Evolutionary conservation across 1,140 invertebrate genomes (phyloP), one percentile per base, ranked within the genome.

Genomic region (Aleiodes sp.): DNA sequence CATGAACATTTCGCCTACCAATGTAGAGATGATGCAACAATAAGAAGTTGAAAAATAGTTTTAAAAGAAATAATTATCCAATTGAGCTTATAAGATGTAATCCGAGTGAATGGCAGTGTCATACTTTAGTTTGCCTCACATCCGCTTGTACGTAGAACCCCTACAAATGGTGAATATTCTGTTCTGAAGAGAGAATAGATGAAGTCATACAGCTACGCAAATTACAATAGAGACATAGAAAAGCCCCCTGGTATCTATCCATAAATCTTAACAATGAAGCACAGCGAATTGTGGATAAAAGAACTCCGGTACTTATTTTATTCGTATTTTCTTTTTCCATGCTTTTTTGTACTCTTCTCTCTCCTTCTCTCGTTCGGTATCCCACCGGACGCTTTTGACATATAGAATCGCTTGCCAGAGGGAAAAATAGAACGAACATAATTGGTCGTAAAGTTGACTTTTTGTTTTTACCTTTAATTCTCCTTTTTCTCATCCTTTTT

Each of bases 41-140:
- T 35, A 10, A 65, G 21, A 19, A 16, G 31, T 37, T 33, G 33
- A 65, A 43, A 64, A 68, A 63, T 29, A 43, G 57, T 64, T n/a
- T n/a, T 68, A 59, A 60, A 66, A 62, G 70, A 69, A 76, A 76
- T 79, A 77, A 83, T 85, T 85, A 84, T 84, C 77, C 81, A 82
- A 84, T 84, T 84, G 76, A 85, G 79, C 80, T 81, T 83, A 81
- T 71, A 57, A 81, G 79, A 81, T 76, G 73, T 72, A 64, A 66
- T 71, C 67, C 52, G 41, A 39, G 28, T 46, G 33, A 39, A 29
- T 65, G n/a, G 26, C n/a, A 46, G 46, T n/a, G n/a, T n/a, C n/a
- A 59, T 59, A 21, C 39, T 43, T 16, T 14, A 43, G n/a, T 6
- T 43, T 16, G 39, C 39, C 16, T 76, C 76, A 78, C 76, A 73